Evolutionary conservation across 23 tunicate genomes (phyloP).

Genomic region (Clavelina lepadiformis): DNA sequence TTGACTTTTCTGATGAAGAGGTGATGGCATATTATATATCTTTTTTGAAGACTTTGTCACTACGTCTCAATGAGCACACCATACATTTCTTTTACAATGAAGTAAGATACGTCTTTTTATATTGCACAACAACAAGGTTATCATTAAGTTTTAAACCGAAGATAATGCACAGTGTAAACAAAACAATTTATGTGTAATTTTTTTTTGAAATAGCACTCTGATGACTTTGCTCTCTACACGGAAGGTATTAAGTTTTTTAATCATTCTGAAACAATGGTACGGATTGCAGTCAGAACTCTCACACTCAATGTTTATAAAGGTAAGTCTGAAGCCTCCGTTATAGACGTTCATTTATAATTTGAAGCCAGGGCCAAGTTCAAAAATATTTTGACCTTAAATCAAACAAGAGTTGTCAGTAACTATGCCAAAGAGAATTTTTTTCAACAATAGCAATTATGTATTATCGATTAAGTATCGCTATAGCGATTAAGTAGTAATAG

Average conservation of each 20-base stretch:
- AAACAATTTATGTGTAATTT: not conserved
- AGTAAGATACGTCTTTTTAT: constrained; percentile 29
- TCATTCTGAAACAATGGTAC: constrained; percentile 97
- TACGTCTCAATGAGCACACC: constrained; percentile 85
- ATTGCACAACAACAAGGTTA: not conserved
- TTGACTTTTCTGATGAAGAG: constrained; percentile 99
- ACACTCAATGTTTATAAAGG: constrained; percentile 95
- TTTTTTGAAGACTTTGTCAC: constrained; percentile 90
- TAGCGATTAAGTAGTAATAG: no score
- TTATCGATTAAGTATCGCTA: no score
- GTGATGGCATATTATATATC: constrained; percentile 99
- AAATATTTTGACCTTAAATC: no score
- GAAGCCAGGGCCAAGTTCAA: no score
- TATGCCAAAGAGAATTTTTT: no score
- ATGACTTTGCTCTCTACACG: constrained; percentile 97
- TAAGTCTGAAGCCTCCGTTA: constrained; percentile 17
- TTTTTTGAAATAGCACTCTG: constrained; percentile 76
- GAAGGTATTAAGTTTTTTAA: constrained; percentile 96
- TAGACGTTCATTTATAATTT: no score
- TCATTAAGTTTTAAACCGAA: no score
- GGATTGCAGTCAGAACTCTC: constrained; percentile 94
- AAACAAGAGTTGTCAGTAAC: no score
- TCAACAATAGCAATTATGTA: no score
- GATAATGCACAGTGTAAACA: not conserved
- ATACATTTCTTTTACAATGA: constrained; percentile 99